Conservation (phyloP, 2,113 vertebrate species). For the Hemicordylus capensis region DNA sequence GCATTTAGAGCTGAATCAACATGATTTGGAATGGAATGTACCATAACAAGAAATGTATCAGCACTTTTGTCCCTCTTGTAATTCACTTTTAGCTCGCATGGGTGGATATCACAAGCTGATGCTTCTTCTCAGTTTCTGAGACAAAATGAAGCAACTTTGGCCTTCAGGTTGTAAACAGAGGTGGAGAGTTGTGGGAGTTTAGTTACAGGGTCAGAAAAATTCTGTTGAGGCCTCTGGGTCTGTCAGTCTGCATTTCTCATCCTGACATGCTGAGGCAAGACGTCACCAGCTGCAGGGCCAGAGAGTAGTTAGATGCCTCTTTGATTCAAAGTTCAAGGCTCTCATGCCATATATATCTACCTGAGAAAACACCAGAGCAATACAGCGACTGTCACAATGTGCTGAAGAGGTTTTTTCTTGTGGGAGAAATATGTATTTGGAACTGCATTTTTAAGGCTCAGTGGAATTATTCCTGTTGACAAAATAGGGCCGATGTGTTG, state of each 20-base stretch:
- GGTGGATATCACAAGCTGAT: accelerated
- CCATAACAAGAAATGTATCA: not conserved
- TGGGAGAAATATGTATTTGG: conserved; percentile 14
- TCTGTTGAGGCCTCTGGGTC: not conserved
- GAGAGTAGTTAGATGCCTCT: conserved; percentile 14
- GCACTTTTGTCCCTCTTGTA: not conserved
- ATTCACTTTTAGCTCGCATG: too few species aligned
- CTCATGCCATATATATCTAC: conserved; percentile 1
- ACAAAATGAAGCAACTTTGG: not conserved
- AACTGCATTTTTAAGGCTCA: conserved; percentile 39
- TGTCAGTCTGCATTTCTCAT: not conserved
- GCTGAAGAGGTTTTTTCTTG: not conserved
- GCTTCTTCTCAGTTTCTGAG: not conserved
- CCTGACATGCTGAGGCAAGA: conserved; percentile 11
- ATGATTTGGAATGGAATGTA: not conserved
- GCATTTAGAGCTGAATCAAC: not conserved
- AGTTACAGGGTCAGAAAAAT: conserved; percentile 15
- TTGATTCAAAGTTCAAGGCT: conserved; percentile 39
- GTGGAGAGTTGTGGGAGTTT: not conserved
- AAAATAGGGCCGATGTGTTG: conserved; percentile 45
- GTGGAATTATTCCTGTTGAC: conserved; percentile 55
- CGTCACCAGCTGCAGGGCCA: conserved; percentile 10
- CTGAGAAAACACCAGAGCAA: conserved; percentile 12
- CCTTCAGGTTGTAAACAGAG: not conserved
- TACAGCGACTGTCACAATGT: not conserved